Evolutionary conservation across 2,113 vertebrate species (phyloP), one percentile per base, ranked within the genome.

Genomic region (Excalfactoria chinensis): DNA sequence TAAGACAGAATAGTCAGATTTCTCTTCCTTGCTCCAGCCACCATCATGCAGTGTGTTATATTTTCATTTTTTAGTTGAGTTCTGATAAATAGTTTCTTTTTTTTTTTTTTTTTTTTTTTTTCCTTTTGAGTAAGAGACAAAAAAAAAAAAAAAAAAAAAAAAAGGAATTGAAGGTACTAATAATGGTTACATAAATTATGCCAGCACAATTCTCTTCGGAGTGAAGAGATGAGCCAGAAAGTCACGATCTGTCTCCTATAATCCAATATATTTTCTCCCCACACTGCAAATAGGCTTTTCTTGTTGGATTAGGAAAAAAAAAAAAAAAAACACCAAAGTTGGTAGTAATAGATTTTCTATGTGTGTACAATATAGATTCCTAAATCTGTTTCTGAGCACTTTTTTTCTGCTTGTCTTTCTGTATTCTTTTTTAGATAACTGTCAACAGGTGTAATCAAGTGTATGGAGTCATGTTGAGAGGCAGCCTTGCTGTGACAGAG

Each of bases 401-500:
- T 0, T 2, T 37, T 18, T 80, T 68, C n/a, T 80, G 5, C 1
- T 2, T 37, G 16, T 56, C 44, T 88, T 88, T 81, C 69, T 74
- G 30, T 53, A 77, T 66, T 91, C 69, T 86, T 53, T 26, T 40
- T 84, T 58, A 77, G 48, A 48, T 12, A 43, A 41, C 30, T 4
- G 66, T 91, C 95, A 94, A 95, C 91, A 93, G 82, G 91, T 89
- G 73, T 69, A 78, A 91, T 74, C 79, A 93, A 81, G 82, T 84
- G 79, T 34, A 66, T 58, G 30, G 62, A 93, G 60, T 91, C 87
- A 62, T 53, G 69, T 62, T 80, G 93, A 83, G 89, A 93, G 64
- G 66, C 40, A 91, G n/a, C 79, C 87, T 93, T 95, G 85, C 94
- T 88, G 89, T 91, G 87, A 78, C 66, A 91, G 78, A 95, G 89